phyloP scores from a whole-genome alignment of 2,113 vertebrate species.

The Cyprinus carpio region DNA sequence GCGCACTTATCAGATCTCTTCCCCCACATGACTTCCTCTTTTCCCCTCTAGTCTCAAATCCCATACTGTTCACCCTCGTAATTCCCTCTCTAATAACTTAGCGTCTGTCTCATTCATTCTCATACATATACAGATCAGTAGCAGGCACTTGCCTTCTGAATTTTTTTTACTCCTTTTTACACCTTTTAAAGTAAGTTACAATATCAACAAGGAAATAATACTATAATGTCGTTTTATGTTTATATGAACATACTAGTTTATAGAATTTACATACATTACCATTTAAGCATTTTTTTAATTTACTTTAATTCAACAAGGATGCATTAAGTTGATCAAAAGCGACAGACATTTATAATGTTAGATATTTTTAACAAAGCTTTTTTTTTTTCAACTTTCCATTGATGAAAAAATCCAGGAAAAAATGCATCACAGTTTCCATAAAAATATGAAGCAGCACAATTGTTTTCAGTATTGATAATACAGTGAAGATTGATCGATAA shows the following conservation, averaged over 20 bases:
- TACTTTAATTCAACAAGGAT: not conserved
- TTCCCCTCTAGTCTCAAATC: conserved; percentile 22
- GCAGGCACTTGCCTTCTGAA: not conserved
- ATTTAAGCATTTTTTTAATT: not conserved
- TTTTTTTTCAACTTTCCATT: too few relatives aligned
- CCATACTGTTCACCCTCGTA: conserved; percentile 41
- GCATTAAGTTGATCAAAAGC: not conserved
- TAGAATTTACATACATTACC: not conserved
- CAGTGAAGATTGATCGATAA: too few relatives aligned
- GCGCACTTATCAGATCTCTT: conserved; percentile 46
- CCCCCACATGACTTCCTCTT: conserved; percentile 23
- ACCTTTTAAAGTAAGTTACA: not conserved
- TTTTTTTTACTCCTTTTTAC: too few relatives aligned
- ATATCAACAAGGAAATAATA: not conserved
- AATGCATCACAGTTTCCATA: too few relatives aligned
- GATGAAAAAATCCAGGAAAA: too few relatives aligned
- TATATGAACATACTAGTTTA: too few relatives aligned
- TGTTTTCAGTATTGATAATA: too few relatives aligned
- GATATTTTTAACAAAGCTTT: too few relatives aligned
- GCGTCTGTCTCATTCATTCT: not conserved
- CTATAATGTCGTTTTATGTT: too few relatives aligned
- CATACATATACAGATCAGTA: not conserved
- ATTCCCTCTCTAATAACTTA: conserved; percentile 35
- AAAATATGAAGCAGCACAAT: too few relatives aligned
- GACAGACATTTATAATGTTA: not conserved